Base-by-base conservation (phyloP, 2,113 vertebrate genomes). In the Alligator sinensis region DNA sequence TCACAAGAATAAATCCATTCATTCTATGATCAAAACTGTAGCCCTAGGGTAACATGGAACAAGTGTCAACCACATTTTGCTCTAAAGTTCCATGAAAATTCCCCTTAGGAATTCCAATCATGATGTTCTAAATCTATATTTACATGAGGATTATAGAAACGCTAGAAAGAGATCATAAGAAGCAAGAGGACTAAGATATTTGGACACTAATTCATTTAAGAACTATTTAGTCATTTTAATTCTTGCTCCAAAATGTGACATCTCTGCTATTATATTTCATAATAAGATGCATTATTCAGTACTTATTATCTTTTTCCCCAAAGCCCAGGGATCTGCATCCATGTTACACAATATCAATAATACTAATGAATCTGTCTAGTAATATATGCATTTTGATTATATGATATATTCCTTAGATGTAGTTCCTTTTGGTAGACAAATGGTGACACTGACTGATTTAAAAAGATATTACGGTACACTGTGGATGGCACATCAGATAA, bases 11-110 rank as follows among this genome's bases (percentile, higher is more conserved):
- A 93, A 98, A 98, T 97, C 92, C 78, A 27, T 34, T 80, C 93
- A 87, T 93, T 72, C 83, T 19, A 8, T 94, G 97, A 98, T 98
- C 96, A 98, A 96, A 98, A 97, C 95, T 47, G 81, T 96, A 97
- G 97, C 97, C 97, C 93, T 96, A 95, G 97, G 98, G 97, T 92
- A 97, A 95, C 96, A 98, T 80, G 94, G 96, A 97, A 97, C 11
- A 70, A 97, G 97, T 98, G 97, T 97, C 98, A 98, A 80, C 95
- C 95, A 87, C 95, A 96, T 96, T 98, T 96, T 97, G 86, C 90
- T 97, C 91, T 96, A 87, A 95, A 95, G 76, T 95, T 93, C 97
- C 84, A 96, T 89, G 95, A 92, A 97, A 96, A 92, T 90, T 74
- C 90, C 94, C 88, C 90, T 95, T 63, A 96, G 95, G 92, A 95